Base-by-base conservation (phyloP, 53 echinoderm and acorn worm species). In the Temnopleurus reevesii region DNA sequence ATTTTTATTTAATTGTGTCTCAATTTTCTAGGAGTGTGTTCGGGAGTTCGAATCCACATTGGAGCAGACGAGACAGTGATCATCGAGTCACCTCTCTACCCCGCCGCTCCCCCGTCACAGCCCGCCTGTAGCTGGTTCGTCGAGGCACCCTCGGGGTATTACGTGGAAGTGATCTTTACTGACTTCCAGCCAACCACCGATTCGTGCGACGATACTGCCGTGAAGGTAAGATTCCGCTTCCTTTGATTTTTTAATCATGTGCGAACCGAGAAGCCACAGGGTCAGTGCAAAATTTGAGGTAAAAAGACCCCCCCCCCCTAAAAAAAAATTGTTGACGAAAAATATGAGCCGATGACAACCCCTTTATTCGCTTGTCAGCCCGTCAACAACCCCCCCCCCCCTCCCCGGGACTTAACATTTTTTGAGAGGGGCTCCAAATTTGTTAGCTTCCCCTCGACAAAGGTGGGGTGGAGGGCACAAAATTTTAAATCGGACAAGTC, bases 81-180 rank as follows among this genome's bases (percentile, higher is more conserved):
- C 0, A 25, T 85, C n/a, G 85, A 85, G 46, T 85, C 85, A 9
- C 85, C 85, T 45, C 85, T 59, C 85, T 85, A 85, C 61, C 85
- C 85, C 1, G 61, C 33, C 24, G 1, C 85, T 85, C 44, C 85
- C 85, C 61, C 61, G 60, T 59, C 85, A 24, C 41, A 85, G 9
- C 25, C 85, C 8, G 43, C 59, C 60, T 85, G 85, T 23, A 45
- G 45, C 28, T 85, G 85, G 85, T 45, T 15, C 0, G 0, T 85
- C 28, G 26, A 18, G 27, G 85, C 85, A 8, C 59, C 59, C 12
- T 59, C 59, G 8, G 85, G 46, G 19, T 45, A 59, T n/a, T 59
- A 60, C 4, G 33, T 85, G 6, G 59, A 85, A 18, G 25, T 60
- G 0, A 17, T 9, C 10, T 85, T 85, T 26, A 59, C 45, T 24